Conservation (phyloP, 2,113 vertebrate genomes). For the Gasterosteus aculeatus region DNA sequence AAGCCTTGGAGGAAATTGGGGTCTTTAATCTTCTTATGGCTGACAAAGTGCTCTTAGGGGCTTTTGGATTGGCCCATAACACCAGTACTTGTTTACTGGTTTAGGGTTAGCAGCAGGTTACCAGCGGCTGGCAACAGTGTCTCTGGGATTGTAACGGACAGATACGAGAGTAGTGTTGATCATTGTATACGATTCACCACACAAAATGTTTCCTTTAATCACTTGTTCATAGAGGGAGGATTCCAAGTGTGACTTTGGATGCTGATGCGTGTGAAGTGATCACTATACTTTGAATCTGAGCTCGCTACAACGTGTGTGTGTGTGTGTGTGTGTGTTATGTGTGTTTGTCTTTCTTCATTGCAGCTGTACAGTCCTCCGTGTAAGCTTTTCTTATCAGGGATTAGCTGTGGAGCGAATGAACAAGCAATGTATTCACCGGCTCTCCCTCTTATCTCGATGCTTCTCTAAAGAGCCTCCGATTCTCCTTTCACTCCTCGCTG, state of each 20-base stretch:
- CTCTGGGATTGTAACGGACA: neutral
- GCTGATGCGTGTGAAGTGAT: neutral
- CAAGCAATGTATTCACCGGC: slow-evolving; percentile 43
- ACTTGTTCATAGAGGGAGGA: neutral
- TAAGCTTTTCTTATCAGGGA: slow-evolving; percentile 56
- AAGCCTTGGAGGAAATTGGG: neutral
- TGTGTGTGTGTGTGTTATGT: slow-evolving; percentile 27
- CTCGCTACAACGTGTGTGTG: slow-evolving; percentile 9
- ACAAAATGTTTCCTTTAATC: neutral
- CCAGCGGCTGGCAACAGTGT: neutral
- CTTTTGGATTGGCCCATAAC: neutral
- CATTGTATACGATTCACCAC: neutral
- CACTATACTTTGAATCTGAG: neutral
- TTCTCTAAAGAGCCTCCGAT: slow-evolving; percentile 4
- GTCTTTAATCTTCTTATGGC: neutral
- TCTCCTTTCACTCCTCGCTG: neutral
- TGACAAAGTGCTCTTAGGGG: neutral
- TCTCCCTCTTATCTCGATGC: neutral
- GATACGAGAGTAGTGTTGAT: neutral
- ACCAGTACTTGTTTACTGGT: too few relatives aligned
- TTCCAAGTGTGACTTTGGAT: neutral
- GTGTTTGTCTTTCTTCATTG: slow-evolving; percentile 32
- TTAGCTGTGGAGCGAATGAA: slow-evolving; percentile 37
- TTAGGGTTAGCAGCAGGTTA: too few relatives aligned
- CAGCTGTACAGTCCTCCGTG: slow-evolving; percentile 20